Conservation (phyloP, 2,888 invertebrate genomes). For the Polymixis flavicincta region DNA sequence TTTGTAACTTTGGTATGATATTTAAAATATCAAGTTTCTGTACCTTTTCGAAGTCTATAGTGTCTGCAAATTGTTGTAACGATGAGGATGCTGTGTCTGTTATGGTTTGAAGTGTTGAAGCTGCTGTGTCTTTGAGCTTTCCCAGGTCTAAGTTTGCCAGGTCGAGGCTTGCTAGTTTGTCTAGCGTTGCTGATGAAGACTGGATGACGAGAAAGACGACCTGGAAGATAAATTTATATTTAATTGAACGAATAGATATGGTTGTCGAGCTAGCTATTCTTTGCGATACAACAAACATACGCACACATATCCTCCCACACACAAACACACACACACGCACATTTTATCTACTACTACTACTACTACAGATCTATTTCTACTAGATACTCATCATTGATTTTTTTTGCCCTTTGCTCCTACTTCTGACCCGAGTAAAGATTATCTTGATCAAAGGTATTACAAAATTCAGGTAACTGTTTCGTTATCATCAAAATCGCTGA, state of each 20-base stretch:
- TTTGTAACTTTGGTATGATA: slow-evolving; percentile 72
- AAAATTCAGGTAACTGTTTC: no score
- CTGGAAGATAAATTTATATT: slow-evolving; percentile 68
- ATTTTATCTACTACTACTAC: no score
- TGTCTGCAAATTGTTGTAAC: slow-evolving; percentile 71
- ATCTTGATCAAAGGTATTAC: no score
- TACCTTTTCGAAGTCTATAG: slow-evolving; percentile 75
- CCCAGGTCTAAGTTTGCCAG: slow-evolving; percentile 75
- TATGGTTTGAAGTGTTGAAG: slow-evolving; percentile 70
- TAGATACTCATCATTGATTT: no score
- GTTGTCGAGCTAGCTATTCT: no score
- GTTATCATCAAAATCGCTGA: no score
- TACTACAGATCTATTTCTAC: no score
- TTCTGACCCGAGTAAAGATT: no score
- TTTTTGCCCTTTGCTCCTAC: no score
- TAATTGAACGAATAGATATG: background rate
- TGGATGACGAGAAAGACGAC: slow-evolving; percentile 73
- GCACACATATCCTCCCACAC: no score
- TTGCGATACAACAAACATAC: background rate
- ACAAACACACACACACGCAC: no score
- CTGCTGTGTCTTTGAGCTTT: slow-evolving; percentile 76
- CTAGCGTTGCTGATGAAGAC: slow-evolving; percentile 74
- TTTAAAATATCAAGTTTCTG: slow-evolving; percentile 75
- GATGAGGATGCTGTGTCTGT: slow-evolving; percentile 70
- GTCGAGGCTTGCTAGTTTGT: slow-evolving; percentile 71